phyloP scores from a whole-genome alignment of 2,797 vertebrate genomes.

The Carduelis carduelis region DNA sequence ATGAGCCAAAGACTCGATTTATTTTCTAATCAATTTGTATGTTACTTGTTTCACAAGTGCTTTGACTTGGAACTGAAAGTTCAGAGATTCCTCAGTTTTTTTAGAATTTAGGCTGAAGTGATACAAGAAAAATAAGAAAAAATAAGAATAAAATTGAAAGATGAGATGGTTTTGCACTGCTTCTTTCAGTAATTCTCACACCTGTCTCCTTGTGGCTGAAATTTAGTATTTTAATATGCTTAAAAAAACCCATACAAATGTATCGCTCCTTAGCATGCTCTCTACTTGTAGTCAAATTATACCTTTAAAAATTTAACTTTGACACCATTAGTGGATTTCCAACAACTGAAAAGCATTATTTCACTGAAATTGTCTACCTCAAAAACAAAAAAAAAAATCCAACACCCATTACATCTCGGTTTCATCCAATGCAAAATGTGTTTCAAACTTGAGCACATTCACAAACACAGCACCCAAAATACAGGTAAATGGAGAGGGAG shows the following conservation, averaged over 20 bases:
- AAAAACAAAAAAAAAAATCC: background rate
- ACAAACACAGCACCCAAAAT: slow-evolving; percentile 57
- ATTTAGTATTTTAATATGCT: background rate
- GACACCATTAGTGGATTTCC: background rate
- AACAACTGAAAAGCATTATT: background rate
- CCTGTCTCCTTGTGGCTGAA: background rate
- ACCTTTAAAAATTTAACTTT: background rate
- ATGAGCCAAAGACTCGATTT: background rate
- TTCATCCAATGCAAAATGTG: background rate
- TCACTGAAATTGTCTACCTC: background rate
- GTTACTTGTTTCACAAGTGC: background rate
- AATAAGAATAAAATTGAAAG: background rate
- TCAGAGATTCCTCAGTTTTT: background rate
- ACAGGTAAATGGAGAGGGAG: slow-evolving; percentile 35
- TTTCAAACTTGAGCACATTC: slow-evolving; percentile 23
- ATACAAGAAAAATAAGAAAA: background rate
- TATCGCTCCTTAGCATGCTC: background rate
- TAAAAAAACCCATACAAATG: background rate
- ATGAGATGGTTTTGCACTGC: accelerated
- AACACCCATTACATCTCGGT: background rate
- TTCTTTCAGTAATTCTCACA: background rate
- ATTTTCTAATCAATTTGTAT: background rate
- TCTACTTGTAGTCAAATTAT: background rate
- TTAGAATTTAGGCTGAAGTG: background rate
- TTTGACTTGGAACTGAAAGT: background rate